Base-by-base conservation (phyloP, 2,113 vertebrate species). In the Boleophthalmus pectinirostris region DNA sequence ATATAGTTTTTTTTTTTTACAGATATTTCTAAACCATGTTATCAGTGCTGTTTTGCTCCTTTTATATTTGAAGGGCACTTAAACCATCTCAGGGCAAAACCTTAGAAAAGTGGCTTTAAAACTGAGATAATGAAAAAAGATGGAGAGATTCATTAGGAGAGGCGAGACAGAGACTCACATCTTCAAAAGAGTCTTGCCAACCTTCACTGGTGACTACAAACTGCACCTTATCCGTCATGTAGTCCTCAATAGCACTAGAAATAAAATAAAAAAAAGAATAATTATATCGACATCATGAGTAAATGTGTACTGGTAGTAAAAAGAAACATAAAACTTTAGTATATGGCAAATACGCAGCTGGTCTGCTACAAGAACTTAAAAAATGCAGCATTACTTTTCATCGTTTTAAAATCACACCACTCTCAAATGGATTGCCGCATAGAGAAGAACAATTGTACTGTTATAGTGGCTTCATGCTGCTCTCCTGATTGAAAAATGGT, bases 181-280 rank as follows among this genome's bases (percentile, higher is more conserved):
- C 96, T 76, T 97, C 95, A 77, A 97, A 97, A 16, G 93, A 92
- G 75, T 94, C 93, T 2, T 97, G 95, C 96, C 96, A 97, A 3
- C 96, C 95, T 79, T 97, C 94, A 20, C 94, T 93, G 0, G 96
- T 97, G 85, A 97, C 89, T 64, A 97, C 96, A 70, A 95, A 97
- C 86, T 97, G 96, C 56, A 97, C 96, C 66, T 92, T 93, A 47
- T 97, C 95, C 0, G 92, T 94, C 96, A 97, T 97, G 73, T 97
- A 97, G 64, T 97, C 96, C 85, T 97, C 95, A 0, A 96, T 89
- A 25, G 79, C 87, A 3, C 96, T 96, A 84, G 0, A 45, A 29
- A 70, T n/a, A 69, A 45, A 29, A 70, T n/a, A 69, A 74, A 75
- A 54, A 79, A 21, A 45, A 15, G 24, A 7, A 13, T 43, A 14